phyloP scores from a whole-genome alignment of 2,888 invertebrate species.

The Spatulosminthurus flaviceps region DNA sequence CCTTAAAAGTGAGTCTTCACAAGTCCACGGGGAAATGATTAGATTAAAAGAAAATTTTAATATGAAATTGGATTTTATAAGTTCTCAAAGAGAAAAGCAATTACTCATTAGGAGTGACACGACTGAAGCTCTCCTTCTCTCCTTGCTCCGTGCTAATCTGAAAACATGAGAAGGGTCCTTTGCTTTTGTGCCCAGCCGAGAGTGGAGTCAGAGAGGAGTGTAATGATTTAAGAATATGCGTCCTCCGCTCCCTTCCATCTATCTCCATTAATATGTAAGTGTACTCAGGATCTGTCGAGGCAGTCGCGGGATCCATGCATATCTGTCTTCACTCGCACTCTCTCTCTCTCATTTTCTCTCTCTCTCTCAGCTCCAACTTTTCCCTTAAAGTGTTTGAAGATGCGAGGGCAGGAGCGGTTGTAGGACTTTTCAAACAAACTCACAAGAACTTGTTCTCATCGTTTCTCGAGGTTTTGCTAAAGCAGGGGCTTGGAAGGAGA shows the following conservation, averaged over 20 bases:
- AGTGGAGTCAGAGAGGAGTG: constrained; percentile 30
- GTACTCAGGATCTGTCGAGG: not conserved
- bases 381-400: constrained; percentile 39
- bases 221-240: constrained; percentile 42
- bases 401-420: not conserved
- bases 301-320: constrained; percentile 3
- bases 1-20: constrained; percentile 47
- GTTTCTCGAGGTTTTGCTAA: not conserved
- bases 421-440: constrained; percentile 38
- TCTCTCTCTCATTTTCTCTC: constrained; percentile 48
- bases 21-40: constrained; percentile 56
- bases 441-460: constrained; percentile 35
- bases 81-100: constrained; percentile 54
- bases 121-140: constrained; percentile 43
- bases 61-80: constrained; percentile 53
- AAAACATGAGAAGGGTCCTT: constrained; percentile 36
- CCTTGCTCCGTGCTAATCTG: constrained; percentile 45
- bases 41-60: constrained; percentile 61
- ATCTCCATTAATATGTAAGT: constrained; percentile 16
- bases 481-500: not conserved
- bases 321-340: constrained; percentile 48
- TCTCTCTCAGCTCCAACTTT: constrained; percentile 55
- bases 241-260: constrained; percentile 3
- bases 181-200: not conserved
- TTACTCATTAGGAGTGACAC: constrained; percentile 60